Evolutionary conservation across 1,140 invertebrate species (phyloP).

Genomic region (Pseudomyrmex gracilis): DNA sequence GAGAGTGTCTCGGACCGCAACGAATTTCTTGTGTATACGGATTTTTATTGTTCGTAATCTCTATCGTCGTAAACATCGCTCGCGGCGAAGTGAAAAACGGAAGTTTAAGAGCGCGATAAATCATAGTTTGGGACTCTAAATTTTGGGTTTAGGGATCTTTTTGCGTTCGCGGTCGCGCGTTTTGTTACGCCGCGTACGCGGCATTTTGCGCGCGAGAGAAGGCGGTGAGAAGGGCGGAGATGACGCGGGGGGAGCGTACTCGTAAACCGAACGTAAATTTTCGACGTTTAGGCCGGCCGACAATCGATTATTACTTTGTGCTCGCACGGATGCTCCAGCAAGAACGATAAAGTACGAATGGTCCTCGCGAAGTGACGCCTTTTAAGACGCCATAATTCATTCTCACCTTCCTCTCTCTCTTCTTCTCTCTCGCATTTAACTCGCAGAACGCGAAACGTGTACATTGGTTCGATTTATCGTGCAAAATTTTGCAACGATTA

Average conservation of each 20-base stretch:
- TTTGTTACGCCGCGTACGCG: slow-evolving; percentile 27
- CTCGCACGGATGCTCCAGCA: slow-evolving; percentile 64
- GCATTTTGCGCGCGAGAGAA: slow-evolving; percentile 23
- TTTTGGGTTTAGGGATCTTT: slow-evolving; percentile 52
- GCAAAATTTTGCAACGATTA: slow-evolving; percentile 22
- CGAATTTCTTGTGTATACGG: slow-evolving; percentile 43
- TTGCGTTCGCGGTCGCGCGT: slow-evolving; percentile 23
- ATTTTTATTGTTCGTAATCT: slow-evolving; percentile 58
- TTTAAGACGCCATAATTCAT: slow-evolving; percentile 79
- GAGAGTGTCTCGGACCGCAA: slow-evolving; percentile 30
- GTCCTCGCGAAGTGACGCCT: slow-evolving; percentile 70
- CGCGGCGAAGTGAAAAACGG: slow-evolving; percentile 47
- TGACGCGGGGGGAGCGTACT: slow-evolving; percentile 40
- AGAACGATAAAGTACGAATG: slow-evolving; percentile 68
- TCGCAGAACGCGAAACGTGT: slow-evolving; percentile 47
- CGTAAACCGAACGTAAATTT: slow-evolving; percentile 79
- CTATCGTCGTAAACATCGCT: slow-evolving; percentile 13
- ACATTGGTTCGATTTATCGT: slow-evolving; percentile 20
- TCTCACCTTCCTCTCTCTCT: slow-evolving; percentile 45
- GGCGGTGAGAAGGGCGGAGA: too few species aligned
- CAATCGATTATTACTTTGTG: slow-evolving; percentile 78
- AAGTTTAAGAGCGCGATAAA: slow-evolving; percentile 63
- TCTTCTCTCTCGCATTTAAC: slow-evolving; percentile 48
- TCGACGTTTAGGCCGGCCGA: slow-evolving; percentile 70
- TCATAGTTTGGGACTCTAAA: slow-evolving; percentile 51